Evolutionary conservation across 2,113 vertebrate species (phyloP).

Genomic region (Henicopernis longicauda): DNA sequence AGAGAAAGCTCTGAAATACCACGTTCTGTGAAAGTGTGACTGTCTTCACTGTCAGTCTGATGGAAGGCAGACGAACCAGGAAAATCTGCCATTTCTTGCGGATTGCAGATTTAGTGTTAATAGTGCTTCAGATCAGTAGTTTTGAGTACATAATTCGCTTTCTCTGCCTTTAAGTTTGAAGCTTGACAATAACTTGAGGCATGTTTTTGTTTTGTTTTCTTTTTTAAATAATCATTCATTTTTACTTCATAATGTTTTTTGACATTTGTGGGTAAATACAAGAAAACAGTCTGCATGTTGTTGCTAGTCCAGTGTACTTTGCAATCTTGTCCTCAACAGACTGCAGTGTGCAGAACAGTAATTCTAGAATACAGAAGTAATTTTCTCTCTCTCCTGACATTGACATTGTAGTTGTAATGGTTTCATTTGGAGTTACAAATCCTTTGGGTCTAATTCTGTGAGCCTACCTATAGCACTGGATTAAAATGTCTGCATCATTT

Average conservation of each 20-base stretch:
- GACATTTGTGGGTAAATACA: conserved; percentile 73
- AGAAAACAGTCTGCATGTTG: conserved; percentile 74
- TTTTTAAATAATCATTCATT: conserved; percentile 51
- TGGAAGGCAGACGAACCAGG: conserved; percentile 46
- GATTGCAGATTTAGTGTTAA: conserved; percentile 67
- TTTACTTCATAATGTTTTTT: conserved; percentile 69
- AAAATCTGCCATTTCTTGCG: neutral
- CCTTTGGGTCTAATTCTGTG: conserved; percentile 84
- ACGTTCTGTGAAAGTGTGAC: conserved; percentile 32
- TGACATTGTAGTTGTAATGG: conserved; percentile 85
- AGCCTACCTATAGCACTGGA: conserved; percentile 84
- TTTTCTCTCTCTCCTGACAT: conserved; percentile 79
- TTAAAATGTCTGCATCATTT: conserved; percentile 85
- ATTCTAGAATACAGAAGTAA: conserved; percentile 75
- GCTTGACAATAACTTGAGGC: conserved; percentile 71
- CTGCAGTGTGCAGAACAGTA: conserved; percentile 70
- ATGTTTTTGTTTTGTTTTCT: neutral
- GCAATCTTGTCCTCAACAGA: conserved; percentile 68
- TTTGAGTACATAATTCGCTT: conserved; percentile 62
- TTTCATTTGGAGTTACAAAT: conserved; percentile 79
- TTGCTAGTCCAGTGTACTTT: conserved; percentile 74
- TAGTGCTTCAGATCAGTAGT: conserved; percentile 69
- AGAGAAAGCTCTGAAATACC: conserved; percentile 66
- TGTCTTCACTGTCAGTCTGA: conserved; percentile 49
- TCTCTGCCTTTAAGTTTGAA: conserved; percentile 70